These are phyloP conservation scores for Papilio glaucus DNA, from an alignment of 1,140 invertebrate species.

Conservation along the genomic window DNA sequence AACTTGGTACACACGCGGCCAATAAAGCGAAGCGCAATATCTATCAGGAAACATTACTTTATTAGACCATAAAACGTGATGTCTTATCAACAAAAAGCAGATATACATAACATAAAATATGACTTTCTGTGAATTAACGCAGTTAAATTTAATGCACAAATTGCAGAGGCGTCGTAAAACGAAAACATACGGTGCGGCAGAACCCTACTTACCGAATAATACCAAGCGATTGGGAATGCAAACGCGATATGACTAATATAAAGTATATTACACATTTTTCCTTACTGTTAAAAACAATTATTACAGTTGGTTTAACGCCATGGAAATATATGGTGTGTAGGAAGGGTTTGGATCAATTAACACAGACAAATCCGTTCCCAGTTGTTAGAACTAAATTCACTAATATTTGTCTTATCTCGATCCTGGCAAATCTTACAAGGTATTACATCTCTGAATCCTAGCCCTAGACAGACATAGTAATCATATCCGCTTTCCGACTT, in stretches of 20 bases:
- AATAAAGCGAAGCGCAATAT: slow-evolving; percentile 65
- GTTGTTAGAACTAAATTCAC: background rate
- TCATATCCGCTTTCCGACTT: too few species aligned
- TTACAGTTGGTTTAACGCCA: background rate
- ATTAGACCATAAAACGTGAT: slow-evolving; percentile 55
- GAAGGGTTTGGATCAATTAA: background rate
- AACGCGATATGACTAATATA: slow-evolving; percentile 7
- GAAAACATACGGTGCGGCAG: slow-evolving; percentile 19
- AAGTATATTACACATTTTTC: slow-evolving; percentile 10
- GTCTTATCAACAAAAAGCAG: slow-evolving; percentile 46
- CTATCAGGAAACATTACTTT: slow-evolving; percentile 63
- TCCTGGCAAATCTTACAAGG: too few species aligned
- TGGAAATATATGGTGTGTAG: background rate
- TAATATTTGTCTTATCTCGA: background rate
- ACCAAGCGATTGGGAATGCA: slow-evolving; percentile 6
- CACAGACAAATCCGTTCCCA: background rate
- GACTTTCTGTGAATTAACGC: slow-evolving; percentile 44
- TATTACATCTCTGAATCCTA: too few species aligned
- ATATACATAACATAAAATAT: slow-evolving; percentile 46
- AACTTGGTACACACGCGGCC: slow-evolving; percentile 55
- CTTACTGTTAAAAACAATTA: slow-evolving; percentile 5
- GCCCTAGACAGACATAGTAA: too few species aligned
- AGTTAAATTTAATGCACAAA: slow-evolving; percentile 36
- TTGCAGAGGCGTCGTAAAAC: slow-evolving; percentile 34
- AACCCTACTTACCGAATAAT: slow-evolving; percentile 28